Evolutionary conservation across 2,888 invertebrate genomes (phyloP), one percentile per base, ranked within the genome.

Genomic region (Campoplex capitator): DNA sequence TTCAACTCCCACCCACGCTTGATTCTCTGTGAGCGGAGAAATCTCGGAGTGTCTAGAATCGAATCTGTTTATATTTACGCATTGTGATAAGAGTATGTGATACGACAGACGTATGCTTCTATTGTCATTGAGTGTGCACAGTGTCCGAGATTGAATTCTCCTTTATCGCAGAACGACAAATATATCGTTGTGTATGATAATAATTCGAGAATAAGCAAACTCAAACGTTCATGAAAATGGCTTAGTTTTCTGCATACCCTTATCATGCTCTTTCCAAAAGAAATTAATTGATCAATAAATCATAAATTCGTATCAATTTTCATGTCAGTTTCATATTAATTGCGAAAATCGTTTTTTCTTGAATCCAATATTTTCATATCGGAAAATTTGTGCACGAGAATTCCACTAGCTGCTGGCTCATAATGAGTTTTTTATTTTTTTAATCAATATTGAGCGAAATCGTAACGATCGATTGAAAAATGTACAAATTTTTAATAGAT

Each of bases 261-360:
- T 65, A 28, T 81, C 65, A 76, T 78, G 90, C 89, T 90, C 90
- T 92, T 91, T 92, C 90, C 88, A 71, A 23, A 56, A 48, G 58
- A 84, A 87, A 90, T 91, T 91, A 91, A 92, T 92, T 91, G 90
- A 42, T 42, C 9, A 78, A 38, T 73, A 71, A 80, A 75, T 45
- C 84, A 16, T 16, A 13, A 62, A 62, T 32, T 62, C 1, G 13
- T 32, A 32, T 7, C 2, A 32, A 32, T 16, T 28, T 62, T 4
- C 16, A 62, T 62, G 11, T 16, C 32, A 32, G 32, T 32, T 58
- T 58, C 11, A 32, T 32, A 32, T 58, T 32, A n/a, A 58, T 58
- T 58, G 58, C 13, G 42, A 42, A 9, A 6, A 42, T 42, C 7
- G 0, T 6, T 42, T 42, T 42, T 9, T 7, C 7, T 42, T 9